Base-by-base conservation (phyloP, 2,888 invertebrate species). In the Tetragonula carbonaria region DNA sequence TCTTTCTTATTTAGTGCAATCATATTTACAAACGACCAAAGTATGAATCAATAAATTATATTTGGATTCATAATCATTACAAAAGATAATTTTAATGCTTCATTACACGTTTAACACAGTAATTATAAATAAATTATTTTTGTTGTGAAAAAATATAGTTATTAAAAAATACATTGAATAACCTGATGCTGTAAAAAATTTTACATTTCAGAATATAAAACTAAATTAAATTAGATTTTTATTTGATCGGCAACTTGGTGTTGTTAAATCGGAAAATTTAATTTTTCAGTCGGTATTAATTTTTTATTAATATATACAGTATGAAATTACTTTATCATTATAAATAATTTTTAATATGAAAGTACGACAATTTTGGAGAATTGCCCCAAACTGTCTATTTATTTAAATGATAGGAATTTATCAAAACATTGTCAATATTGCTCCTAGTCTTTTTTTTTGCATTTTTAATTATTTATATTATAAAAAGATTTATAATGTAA, bases 371-470 rank as follows among this genome's bases (percentile, higher is more conserved):
- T 70, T 78, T 45, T 70, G 21, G 13, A 18, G 53, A 57, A 33
- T 4, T 57, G 53, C 16, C 57, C 53, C 33, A 23, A 75, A 66
- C 50, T 75, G 51, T 28, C 23, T 13, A 21, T n/a, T 55, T 13
- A 18, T 65, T 77, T 57, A 72, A 70, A 80, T n/a, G 14, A 53
- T 65, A 70, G 65, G 74, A 73, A 82, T 72, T 79, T 75, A 33
- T 67, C 55, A 18, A 67, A 67, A 55, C 57, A 57, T n/a, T 28
- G 71, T 79, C 59, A 33, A 70, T 75, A 76, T 85, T 87, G 87
- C 74, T 87, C 86, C 90, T 91, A 90, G 90, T 91, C 83, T 71
- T 87, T 84, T 85, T 28, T 88, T 86, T 88, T 88, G 82, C 86
- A 85, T 80, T 73, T 68, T 65, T 84, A 82, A 82, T 88, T 86